Base-by-base conservation (phyloP, 2,888 invertebrate genomes). In the Carterocephalus palaemon region DNA sequence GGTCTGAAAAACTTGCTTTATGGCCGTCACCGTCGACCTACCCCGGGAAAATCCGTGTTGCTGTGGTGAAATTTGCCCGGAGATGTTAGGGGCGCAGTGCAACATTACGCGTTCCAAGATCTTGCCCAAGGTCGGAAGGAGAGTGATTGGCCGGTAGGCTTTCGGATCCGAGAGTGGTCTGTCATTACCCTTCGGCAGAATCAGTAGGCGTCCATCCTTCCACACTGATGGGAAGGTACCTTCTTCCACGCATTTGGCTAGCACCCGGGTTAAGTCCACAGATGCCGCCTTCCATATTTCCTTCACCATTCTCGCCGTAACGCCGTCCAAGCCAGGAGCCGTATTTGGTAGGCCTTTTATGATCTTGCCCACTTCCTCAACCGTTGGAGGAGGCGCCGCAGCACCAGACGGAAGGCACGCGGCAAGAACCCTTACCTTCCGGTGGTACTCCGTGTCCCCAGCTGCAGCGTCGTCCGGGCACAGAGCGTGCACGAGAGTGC, bases 111-210 rank as follows among this genome's bases (percentile, higher is more conserved):
- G 48, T n/a, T 70, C 67, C 0, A 66, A 22, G 0, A 68, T 10
- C 9, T 70, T 69, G 0, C 64, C 64, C 3, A 69, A 22, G 0
- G 63, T 47, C 0, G 64, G 46, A 1, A 68, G 56, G 0, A 69
- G 43, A 0, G 66, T 62, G 0, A 67, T 57, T 0, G 67, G 62
- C 1, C 63, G 39, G 7, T 64, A 67, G 1, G 61, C 57, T 29
- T 56, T 59, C 0, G 60, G 59, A 7, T 62, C 60, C 1, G 49
- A 34, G 0, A 48, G 46, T 0, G 58, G 49, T 33, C 45, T 57
- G 4, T 32, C 58, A 7, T 57, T 58, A 1, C 59, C 57, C 33
- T 64, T 62, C 0, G 60, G 59, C 33, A 61, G 13, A 1, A 58
- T 48, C 0, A 60, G n/a, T 0, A 59, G 47, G n/a, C 49, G 29